Percentiles rank a stretch among this genome's conserved stretches.
Conservation (phyloP, 2,797 vertebrate species). For the Lophotriccus pileatus region DNA sequence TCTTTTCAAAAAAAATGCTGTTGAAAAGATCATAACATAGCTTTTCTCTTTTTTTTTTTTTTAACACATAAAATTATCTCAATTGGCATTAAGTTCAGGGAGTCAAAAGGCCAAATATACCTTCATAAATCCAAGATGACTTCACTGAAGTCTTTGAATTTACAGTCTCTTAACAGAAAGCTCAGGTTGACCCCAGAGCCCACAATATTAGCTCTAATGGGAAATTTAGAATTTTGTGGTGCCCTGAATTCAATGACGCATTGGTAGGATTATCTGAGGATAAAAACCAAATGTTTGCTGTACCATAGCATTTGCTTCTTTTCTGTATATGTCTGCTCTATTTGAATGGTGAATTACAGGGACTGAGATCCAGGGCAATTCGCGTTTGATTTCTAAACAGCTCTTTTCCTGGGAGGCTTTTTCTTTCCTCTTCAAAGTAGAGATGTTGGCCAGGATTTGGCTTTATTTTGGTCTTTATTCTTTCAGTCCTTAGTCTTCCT, state of each 20-base stretch:
- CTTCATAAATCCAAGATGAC: slow-evolving; percentile 42
- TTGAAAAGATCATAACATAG: slow-evolving; percentile 1
- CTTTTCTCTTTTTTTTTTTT: neutral
- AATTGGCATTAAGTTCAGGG: slow-evolving; percentile 20
- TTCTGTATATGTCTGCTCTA: neutral
- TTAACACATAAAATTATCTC: neutral
- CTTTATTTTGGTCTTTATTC: neutral
- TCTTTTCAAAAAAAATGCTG: neutral
- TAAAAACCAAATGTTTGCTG: slow-evolving; percentile 14
- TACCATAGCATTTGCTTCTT: neutral
- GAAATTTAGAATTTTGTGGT: slow-evolving; percentile 6
- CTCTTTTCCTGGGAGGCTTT: neutral
- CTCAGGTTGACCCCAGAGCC: neutral
- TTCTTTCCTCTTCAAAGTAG: neutral
- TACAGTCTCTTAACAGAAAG: slow-evolving; percentile 1
- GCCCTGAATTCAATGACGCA: neutral
- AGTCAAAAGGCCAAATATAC: neutral
- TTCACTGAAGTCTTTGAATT: slow-evolving; percentile 36
- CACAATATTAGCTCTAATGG: neutral
- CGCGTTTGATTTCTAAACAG: neutral
- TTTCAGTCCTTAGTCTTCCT: neutral
- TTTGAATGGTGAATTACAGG: neutral
- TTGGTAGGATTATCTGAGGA: neutral
- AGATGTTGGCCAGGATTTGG: neutral
- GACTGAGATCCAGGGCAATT: neutral